A percentile compares a stretch with the other conserved stretches of the same genome.
Evolutionary conservation across 2,797 vertebrate genomes (phyloP).

Genomic region (Apogon hyalosoma): DNA sequence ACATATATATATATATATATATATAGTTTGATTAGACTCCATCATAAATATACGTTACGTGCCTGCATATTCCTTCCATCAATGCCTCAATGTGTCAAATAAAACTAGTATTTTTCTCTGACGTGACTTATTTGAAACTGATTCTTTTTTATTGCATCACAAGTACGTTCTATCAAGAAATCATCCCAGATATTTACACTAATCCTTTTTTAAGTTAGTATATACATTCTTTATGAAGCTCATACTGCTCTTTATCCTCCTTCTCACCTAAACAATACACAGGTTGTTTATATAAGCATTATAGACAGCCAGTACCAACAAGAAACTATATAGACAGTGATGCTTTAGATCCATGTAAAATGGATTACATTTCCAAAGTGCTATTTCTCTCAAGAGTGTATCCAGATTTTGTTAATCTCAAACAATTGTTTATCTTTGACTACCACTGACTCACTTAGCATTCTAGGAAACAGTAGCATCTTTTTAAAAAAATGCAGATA

Average conservation of each 20-base stretch:
- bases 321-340: constrained; percentile 5
- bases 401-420: constrained; percentile 1
- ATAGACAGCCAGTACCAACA: constrained; percentile 9
- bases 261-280: constrained; percentile 1
- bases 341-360: constrained; percentile 4
- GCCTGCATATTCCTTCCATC: constrained; percentile 77
- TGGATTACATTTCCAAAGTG: not conserved
- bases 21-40: constrained; percentile 69
- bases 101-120: constrained; percentile 75
- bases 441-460: constrained; percentile 5
- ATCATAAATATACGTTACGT: constrained; percentile 72
- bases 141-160: constrained; percentile 10
- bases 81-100: constrained; percentile 77
- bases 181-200: not conserved
- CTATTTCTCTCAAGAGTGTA: not conserved
- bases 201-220: constrained; percentile 7
- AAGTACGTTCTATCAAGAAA: not conserved
- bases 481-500: not conserved
- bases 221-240: constrained; percentile 6
- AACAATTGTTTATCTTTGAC: not conserved
- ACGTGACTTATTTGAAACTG: constrained; percentile 27
- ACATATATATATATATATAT: too few relatives aligned
- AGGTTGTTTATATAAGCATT: constrained; percentile 27
- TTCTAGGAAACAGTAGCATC: constrained; percentile 8
- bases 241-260: not conserved